Percentiles rank a stretch among this genome's conserved stretches.
Conservation (phyloP, 2,797 vertebrate species). For the Paedocypris micromegethes region DNA sequence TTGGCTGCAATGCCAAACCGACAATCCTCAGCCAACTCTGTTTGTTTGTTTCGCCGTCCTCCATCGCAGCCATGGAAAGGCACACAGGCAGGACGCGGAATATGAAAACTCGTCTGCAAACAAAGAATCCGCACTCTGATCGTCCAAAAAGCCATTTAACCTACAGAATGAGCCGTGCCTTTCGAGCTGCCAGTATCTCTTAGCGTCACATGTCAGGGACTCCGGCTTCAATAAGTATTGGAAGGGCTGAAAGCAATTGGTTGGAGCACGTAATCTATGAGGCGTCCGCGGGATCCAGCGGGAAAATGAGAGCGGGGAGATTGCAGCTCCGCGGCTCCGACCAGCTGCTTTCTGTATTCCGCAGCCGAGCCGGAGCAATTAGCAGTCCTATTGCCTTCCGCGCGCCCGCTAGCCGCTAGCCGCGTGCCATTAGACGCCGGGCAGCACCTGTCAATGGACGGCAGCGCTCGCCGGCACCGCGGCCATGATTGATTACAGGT, state of each 20-base stretch:
- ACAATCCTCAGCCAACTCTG: too few species aligned
- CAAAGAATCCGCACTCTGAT: not conserved
- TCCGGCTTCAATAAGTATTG: conserved; percentile 47
- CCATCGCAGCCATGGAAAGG: too few species aligned
- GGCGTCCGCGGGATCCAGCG: conserved; percentile 21
- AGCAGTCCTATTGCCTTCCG: conserved; percentile 66
- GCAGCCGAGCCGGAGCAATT: conserved; percentile 64
- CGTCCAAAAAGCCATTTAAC: conserved; percentile 33
- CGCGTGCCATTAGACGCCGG: conserved; percentile 82
- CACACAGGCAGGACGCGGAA: too few species aligned
- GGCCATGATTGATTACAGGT: conserved; percentile 98
- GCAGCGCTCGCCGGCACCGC: conserved; percentile 68
- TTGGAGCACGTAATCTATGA: conserved; percentile 50
- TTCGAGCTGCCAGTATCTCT: conserved; percentile 41
- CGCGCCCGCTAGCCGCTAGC: conserved; percentile 70
- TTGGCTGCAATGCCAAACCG: too few species aligned
- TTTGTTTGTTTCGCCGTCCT: too few species aligned
- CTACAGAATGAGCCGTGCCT: conserved; percentile 32
- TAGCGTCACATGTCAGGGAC: conserved; percentile 44
- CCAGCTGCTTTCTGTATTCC: conserved; percentile 52
- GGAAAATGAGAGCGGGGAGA: conserved; percentile 18
- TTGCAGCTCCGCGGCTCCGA: conserved; percentile 1
- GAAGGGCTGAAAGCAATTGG: conserved; percentile 50
- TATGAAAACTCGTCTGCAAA: too few species aligned
- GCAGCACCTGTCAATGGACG: conserved; percentile 81